A percentile compares a stretch with the other conserved stretches of the same genome.
phyloP scores from a whole-genome alignment of 2,888 invertebrate genomes.

The Ferrisia virgata region DNA sequence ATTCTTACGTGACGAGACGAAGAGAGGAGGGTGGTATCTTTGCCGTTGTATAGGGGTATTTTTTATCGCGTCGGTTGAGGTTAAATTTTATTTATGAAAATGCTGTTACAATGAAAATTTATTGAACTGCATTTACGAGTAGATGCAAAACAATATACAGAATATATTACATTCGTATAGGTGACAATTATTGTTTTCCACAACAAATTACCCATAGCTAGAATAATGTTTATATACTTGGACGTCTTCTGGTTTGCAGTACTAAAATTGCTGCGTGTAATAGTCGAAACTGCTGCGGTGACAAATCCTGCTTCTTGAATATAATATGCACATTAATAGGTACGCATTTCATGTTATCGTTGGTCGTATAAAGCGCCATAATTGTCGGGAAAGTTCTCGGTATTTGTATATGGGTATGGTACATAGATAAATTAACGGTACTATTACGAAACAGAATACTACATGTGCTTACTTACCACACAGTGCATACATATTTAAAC shows the following conservation, averaged over 20 bases:
- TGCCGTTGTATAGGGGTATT: too few species aligned
- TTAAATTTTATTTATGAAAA: too few species aligned
- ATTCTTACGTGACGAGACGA: too few species aligned
- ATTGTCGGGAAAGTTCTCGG: neutral
- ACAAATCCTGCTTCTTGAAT: neutral
- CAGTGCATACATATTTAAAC: neutral
- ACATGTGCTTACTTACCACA: too few species aligned
- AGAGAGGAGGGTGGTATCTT: too few species aligned
- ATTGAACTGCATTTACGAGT: too few species aligned
- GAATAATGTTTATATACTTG: neutral
- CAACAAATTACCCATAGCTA: neutral
- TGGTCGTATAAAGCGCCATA: neutral
- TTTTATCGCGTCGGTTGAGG: too few species aligned
- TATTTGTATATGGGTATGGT: neutral
- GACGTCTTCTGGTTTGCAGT: neutral
- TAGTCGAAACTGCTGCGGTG: neutral
- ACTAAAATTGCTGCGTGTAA: neutral
- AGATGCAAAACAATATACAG: too few species aligned
- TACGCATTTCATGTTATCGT: neutral
- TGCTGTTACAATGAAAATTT: too few species aligned
- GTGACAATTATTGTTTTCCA: too few species aligned
- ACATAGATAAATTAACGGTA: conserved; percentile 2
- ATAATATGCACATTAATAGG: too few species aligned
- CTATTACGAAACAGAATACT: neutral
- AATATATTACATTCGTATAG: too few species aligned